A percentile compares a stretch with the other conserved stretches of the same genome.
phyloP scores from a whole-genome alignment of 2,113 vertebrate genomes.

The Thalassarche chlororhynchos region DNA sequence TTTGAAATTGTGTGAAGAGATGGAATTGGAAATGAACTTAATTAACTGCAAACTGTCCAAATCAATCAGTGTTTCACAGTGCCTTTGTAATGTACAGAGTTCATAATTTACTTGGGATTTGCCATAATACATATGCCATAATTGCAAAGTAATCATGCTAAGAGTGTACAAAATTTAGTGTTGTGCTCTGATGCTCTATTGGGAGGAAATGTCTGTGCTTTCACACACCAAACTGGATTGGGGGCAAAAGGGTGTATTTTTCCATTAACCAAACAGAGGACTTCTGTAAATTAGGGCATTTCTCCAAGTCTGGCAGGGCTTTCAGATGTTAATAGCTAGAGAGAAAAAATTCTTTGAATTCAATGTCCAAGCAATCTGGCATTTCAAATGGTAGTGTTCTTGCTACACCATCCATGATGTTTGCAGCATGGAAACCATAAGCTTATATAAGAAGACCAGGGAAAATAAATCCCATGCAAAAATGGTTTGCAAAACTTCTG shows the following conservation, averaged over 20 bases:
- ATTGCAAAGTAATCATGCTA: constrained; percentile 65
- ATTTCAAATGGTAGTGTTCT: background rate
- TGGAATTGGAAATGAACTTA: constrained; percentile 83
- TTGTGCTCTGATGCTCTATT: background rate
- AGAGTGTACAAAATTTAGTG: constrained; percentile 56
- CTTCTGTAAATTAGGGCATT: constrained; percentile 36
- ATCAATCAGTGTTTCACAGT: constrained; percentile 78
- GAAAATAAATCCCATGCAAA: background rate
- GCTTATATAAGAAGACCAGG: background rate
- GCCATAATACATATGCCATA: constrained; percentile 62
- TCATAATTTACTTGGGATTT: constrained; percentile 74
- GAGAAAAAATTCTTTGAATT: background rate
- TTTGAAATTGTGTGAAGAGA: constrained; percentile 78
- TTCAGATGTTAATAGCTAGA: constrained; percentile 6
- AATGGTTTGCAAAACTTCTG: background rate
- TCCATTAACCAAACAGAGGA: constrained; percentile 36
- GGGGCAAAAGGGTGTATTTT: constrained; percentile 49
- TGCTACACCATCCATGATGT: background rate
- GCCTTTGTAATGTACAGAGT: constrained; percentile 67
- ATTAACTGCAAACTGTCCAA: constrained; percentile 83
- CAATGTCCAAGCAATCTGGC: background rate
- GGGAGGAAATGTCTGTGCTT: constrained; percentile 32
- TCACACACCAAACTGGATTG: constrained; percentile 1
- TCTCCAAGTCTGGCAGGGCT: background rate
- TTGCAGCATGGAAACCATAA: background rate